Conservation (phyloP, 1,140 invertebrate genomes). For the Drosophila kepulauana region DNA sequence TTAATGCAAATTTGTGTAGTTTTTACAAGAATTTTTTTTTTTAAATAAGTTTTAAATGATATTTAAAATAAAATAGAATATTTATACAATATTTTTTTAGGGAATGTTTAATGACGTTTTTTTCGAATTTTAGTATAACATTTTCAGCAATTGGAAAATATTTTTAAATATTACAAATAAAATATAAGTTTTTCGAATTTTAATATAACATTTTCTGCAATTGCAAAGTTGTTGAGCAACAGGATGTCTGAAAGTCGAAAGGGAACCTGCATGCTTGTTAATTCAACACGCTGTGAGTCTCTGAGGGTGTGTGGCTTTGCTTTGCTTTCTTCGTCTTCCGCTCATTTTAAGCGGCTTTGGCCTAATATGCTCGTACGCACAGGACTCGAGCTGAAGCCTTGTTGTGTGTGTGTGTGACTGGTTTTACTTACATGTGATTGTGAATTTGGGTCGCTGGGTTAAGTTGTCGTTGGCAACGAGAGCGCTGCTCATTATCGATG, state of each 20-base stretch:
- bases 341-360: conserved; percentile 43
- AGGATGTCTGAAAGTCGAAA: background rate
- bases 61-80: no score
- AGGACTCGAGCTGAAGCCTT: no score
- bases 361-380: conserved; percentile 4
- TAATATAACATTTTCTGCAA: no score
- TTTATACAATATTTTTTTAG: no score
- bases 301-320: background rate
- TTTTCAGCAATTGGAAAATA: no score
- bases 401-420: background rate
- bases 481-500: conserved; percentile 41
- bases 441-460: conserved; percentile 40
- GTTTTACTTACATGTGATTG: conserved; percentile 14
- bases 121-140: no score
- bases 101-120: no score
- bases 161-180: no score
- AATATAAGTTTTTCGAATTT: no score
- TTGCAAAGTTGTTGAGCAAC: background rate
- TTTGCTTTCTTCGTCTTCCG: background rate
- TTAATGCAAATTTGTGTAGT: no score
- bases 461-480: conserved; percentile 23
- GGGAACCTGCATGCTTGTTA: conserved; percentile 1
- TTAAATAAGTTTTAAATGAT: no score
- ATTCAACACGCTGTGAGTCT: conserved; percentile 3
- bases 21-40: no score